Base-by-base conservation (phyloP, 2,888 invertebrate genomes). In the Dryobotodes eremita region DNA sequence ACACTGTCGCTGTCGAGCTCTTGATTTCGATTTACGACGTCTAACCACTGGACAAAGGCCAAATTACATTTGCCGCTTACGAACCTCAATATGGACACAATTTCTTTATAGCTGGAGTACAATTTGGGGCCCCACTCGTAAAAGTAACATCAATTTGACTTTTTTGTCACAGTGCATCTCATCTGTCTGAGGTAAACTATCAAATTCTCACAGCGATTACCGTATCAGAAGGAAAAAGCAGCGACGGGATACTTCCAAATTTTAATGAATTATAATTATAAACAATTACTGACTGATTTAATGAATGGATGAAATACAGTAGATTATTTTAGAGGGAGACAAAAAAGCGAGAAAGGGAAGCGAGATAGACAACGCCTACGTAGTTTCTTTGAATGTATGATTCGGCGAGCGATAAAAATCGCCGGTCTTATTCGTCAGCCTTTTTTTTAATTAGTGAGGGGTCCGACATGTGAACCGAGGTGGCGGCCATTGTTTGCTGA, bases 391-490 rank as follows among this genome's bases (percentile, higher is more conserved):
- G 93, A 93, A 92, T 94, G 93, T 94, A 94, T 92, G 95, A 96
- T 96, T 96, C 96, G 96, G 95, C 94, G 93, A 93, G 94, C 93
- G 97, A 97, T 97, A 96, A 96, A 96, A 96, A 96, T 96, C 96
- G 95, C 94, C 93, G 95, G 96, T 95, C 94, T 96, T 95, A 97
- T 97, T 97, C 97, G 97, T 97, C 96, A 93, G 96, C 89, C 91
- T 95, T 96, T 94, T n/a, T 96, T 96, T 96, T 97, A 96, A 96
- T 96, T 97, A 96, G 94, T 94, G 93, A 95, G 95, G 95, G 96
- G 94, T 94, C 94, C 88, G 92, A 92, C 95, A 95, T 96, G 96
- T 95, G 97, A 97, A 96, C 94, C 92, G 92, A 93, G 92, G 91
- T 92, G 94, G 95, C 92, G 90, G 94, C 96, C 95, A 96, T 96